Conservation (phyloP, 1,140 invertebrate species). For the Euura saliciscinereae region DNA sequence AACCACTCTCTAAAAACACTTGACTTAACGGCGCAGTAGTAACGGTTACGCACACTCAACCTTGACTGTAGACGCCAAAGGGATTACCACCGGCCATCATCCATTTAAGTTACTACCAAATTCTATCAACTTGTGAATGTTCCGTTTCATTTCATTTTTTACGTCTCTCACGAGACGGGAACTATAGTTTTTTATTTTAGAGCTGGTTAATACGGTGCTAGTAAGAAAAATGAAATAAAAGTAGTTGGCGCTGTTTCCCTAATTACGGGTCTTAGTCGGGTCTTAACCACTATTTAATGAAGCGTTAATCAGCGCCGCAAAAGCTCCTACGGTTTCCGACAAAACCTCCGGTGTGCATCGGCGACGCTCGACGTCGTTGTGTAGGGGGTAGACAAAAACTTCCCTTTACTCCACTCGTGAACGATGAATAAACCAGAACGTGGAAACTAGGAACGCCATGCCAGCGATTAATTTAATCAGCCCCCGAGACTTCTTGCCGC, state of each 20-base stretch:
- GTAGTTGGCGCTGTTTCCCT: not conserved
- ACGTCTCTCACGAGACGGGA: no score
- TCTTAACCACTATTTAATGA: conserved; percentile 24
- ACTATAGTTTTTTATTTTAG: no score
- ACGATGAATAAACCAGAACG: not conserved
- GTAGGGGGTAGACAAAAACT: not conserved
- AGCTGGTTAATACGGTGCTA: no score
- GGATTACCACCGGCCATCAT: no score
- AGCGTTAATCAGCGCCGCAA: conserved; percentile 19
- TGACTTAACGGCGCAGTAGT: not conserved
- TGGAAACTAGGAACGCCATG: not conserved
- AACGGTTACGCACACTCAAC: not conserved
- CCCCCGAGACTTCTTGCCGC: conserved; percentile 15
- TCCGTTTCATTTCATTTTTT: no score
- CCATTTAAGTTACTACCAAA: no score
- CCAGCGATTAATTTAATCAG: conserved; percentile 22
- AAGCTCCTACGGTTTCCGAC: not conserved
- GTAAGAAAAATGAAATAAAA: conserved; percentile 8
- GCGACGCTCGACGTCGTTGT: not conserved
- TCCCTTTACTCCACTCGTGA: not conserved
- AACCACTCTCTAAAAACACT: not conserved
- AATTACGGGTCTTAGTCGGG: conserved; percentile 4
- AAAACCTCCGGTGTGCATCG: conserved; percentile 6
- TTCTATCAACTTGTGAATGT: no score
- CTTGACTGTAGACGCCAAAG: not conserved